These are phyloP conservation scores for Odontocerum albicorne DNA, from an alignment of 2,888 invertebrate species.

Conservation along the genomic window DNA sequence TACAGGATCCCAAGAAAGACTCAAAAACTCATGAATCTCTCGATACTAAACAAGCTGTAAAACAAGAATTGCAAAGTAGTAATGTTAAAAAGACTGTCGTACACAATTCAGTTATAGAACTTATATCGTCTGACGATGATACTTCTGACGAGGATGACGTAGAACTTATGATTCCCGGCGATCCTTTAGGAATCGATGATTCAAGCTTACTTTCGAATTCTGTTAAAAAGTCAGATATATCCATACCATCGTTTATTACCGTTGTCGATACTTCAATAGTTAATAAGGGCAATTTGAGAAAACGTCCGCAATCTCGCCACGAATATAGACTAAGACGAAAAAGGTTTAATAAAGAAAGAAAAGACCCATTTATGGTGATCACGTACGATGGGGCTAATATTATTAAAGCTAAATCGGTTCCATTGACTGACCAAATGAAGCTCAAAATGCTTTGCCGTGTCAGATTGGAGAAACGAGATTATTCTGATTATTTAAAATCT, in stretches of 20 bases:
- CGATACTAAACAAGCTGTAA: not conserved
- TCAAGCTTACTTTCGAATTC: not conserved
- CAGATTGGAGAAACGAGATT: not conserved
- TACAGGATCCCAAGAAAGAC: not conserved
- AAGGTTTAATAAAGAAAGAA: not conserved
- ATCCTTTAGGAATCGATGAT: conserved; percentile 10
- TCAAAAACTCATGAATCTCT: not conserved
- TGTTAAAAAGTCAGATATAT: not conserved
- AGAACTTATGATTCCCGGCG: not conserved
- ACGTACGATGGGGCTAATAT: conserved; percentile 1
- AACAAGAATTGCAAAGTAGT: not conserved
- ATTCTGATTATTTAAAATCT: too few relatives aligned
- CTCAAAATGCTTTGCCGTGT: conserved; percentile 18
- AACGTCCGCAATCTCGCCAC: not conserved
- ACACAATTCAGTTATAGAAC: not conserved
- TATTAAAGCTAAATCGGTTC: conserved; percentile 13
- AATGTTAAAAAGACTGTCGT: not conserved
- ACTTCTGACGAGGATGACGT: conserved; percentile 7
- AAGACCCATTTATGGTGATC: conserved; percentile 7
- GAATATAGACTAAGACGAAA: conserved; percentile 1
- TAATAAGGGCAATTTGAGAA: not conserved
- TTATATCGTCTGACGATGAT: not conserved
- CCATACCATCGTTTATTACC: conserved; percentile 3
- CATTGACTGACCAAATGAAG: conserved; percentile 4
- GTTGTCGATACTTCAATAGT: not conserved